Base-by-base conservation (phyloP, 1,140 invertebrate species). In the Caerostris darwini region DNA sequence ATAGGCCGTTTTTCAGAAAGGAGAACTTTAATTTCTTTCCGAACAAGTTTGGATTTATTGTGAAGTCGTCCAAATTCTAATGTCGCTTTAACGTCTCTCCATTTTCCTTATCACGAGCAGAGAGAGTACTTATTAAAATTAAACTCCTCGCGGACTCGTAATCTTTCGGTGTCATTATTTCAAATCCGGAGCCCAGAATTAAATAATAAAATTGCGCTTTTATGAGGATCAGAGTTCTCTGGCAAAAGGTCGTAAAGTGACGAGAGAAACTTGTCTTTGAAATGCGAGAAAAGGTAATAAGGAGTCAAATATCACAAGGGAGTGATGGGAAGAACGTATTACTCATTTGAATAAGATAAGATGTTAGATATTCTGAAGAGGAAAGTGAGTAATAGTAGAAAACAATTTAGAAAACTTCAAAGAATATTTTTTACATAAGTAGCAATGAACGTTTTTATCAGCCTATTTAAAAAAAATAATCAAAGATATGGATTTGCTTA, bases 71-170 rank as follows among this genome's bases (percentile, higher is more conserved):
- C 4, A 10, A 71, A 34, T 71, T 50, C 50, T 71, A 71, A 71
- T 71, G 3, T 71, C 7, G 19, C 34, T 8, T 7, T 7, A 7
- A 50, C 6, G 12, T 8, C 10, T 34, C 12, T 12, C 7, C 19
- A 8, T 71, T 34, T 19, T 34, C 3, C n/a, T 64, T 64, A 10
- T 64, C 12, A 64, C n/a, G 14, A 17, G n/a, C 2, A 34, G 17
- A 10, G 61, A 77, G 69, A 77, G 34, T 34, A 50, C 7, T 50
- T 50, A 77, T 77, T 77, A 77, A 77, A 77, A 77, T 77, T 77
- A 77, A 53, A 77, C 7, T 77, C 34, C 3, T 50, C 12, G 61
- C n/a, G 61, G 12, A 17, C 0, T 64, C 61, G 61, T 17, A n/a
- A 64, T 64, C 61, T 64, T 5, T 17, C 61, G n/a, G 61, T 5